These are phyloP conservation scores for Meteorus cinctellus DNA, from an alignment of 2,888 invertebrate species.

Conservation along the genomic window DNA sequence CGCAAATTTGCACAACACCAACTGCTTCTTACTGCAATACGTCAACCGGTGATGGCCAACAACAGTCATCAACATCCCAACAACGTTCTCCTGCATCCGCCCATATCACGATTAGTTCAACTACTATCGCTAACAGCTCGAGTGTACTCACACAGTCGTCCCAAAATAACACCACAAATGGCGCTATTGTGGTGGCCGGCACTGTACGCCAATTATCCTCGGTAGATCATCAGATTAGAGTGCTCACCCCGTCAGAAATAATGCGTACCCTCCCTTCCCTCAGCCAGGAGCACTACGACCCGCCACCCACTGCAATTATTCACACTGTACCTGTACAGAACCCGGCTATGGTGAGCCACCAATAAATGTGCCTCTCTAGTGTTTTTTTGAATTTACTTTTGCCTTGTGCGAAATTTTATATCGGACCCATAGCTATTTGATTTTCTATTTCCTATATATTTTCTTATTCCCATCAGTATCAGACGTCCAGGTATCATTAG, in stretches of 20 bases:
- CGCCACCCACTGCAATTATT: conserved; percentile 76
- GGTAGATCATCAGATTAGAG: conserved; percentile 88
- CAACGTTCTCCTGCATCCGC: conserved; percentile 57
- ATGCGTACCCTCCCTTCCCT: conserved; percentile 92
- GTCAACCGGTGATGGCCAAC: conserved; percentile 67
- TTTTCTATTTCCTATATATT: conserved; percentile 31
- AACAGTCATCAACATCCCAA: conserved; percentile 61
- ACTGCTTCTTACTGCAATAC: conserved; percentile 63
- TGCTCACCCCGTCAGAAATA: conserved; percentile 91
- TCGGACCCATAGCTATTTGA: conserved; percentile 13
- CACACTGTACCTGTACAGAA: conserved; percentile 74
- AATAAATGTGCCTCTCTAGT: conserved; percentile 71
- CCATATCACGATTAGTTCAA: conserved; percentile 58
- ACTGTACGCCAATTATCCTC: conserved; percentile 74
- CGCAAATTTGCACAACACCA: conserved; percentile 54
- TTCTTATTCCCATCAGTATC: conserved; percentile 41
- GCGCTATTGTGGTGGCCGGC: conserved; percentile 72
- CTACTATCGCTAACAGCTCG: conserved; percentile 43
- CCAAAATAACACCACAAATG: conserved; percentile 71
- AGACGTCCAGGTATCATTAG: conserved; percentile 1
- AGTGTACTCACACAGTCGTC: conserved; percentile 55
- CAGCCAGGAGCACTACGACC: conserved; percentile 82
- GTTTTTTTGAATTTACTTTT: conserved; percentile 64
- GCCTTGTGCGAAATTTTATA: conserved; percentile 53
- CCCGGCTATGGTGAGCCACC: conserved; percentile 74